Conservation (phyloP, 2,888 invertebrate genomes). For the Synanthedon tipuliformis region DNA sequence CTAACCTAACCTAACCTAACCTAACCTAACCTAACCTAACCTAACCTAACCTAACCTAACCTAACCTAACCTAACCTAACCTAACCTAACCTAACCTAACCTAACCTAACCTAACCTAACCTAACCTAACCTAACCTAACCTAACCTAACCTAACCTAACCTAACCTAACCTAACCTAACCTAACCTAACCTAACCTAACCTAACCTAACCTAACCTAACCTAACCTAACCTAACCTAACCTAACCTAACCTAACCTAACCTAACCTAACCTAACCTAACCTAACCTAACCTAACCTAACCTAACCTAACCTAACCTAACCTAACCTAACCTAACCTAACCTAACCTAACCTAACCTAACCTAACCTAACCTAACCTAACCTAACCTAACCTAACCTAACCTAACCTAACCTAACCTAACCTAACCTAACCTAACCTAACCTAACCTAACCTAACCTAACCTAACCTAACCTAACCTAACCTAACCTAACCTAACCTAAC, state of each 20-base stretch:
- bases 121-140: too few relatives aligned
- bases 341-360: slow-evolving; percentile 2
- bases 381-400: slow-evolving; percentile 2
- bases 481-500: slow-evolving; percentile 2
- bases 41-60: too few relatives aligned
- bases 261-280: slow-evolving; percentile 2
- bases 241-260: slow-evolving; percentile 2
- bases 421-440: slow-evolving; percentile 2
- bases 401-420: slow-evolving; percentile 2
- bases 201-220: slow-evolving; percentile 2
- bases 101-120: too few relatives aligned
- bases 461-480: slow-evolving; percentile 2
- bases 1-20: too few relatives aligned
- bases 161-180: too few relatives aligned
- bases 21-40: too few relatives aligned
- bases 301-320: slow-evolving; percentile 2
- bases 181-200: too few relatives aligned
- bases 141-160: too few relatives aligned
- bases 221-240: slow-evolving; percentile 2
- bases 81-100: too few relatives aligned
- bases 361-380: slow-evolving; percentile 2
- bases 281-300: slow-evolving; percentile 2
- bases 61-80: too few relatives aligned
- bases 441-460: slow-evolving; percentile 2
- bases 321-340: slow-evolving; percentile 2